Base-by-base conservation (phyloP, 2,797 vertebrate genomes). In the Helicolenus hilgendorfi region DNA sequence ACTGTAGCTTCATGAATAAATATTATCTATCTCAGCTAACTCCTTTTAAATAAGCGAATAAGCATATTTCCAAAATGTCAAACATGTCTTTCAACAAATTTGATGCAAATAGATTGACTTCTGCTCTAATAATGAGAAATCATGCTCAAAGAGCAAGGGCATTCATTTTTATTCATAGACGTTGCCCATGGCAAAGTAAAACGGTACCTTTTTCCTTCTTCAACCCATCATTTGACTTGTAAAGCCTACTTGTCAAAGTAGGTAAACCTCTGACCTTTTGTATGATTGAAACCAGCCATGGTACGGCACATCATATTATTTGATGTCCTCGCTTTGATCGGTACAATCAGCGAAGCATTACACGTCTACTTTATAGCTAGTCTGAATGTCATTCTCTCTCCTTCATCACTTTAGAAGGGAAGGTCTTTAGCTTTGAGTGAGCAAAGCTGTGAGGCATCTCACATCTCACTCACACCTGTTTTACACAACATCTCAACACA, bases 221-320 rank as follows among this genome's bases (percentile, higher is more conserved):
- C 75, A 84, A 65, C 26, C 75, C 14, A 27, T 70, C 56, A 82
- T 87, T 75, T 73, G 56, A 82, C 56, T 49, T 20, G 56, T 78
- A 85, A 88, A 88, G 76, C 80, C 74, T 63, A 67, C 76, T 82
- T 90, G 79, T 89, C 91, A 89, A 58, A 58, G 56, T 14, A 64
- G 81, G 31, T 60, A 55, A 73, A 82, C 83, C 81, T 85, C 38
- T 90, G 90, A 93, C 89, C 85, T 89, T 94, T 89, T 3, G 27
- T 55, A 62, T 84, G 82, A 91, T 89, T 92, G 86, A 92, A 91
- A 84, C 64, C 88, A 80, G 75, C 77, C 73, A 68, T 24, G 36
- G 72, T 49, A 31, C 18, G 72, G 38, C 62, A 72, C 82, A 84
- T 86, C 71, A 72, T 64, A 72, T 87, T 87, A 89, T 89, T 78